Conservation (phyloP, 2,113 vertebrate genomes). For the Nothoprocta perdicaria region DNA sequence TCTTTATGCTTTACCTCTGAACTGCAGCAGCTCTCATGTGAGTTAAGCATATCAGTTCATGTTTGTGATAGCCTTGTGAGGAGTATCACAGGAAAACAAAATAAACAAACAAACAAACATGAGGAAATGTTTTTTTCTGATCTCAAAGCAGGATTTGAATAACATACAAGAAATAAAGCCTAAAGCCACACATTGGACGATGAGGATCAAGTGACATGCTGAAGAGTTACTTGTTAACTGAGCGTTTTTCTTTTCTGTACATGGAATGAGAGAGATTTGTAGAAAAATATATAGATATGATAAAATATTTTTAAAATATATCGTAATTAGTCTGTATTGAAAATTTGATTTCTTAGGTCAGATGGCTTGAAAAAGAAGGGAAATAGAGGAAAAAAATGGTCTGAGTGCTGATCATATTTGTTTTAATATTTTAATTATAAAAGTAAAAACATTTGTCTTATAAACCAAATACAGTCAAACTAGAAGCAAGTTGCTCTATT, state of each 20-base stretch:
- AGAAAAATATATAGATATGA: not conserved
- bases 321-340: not conserved
- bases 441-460: not conserved
- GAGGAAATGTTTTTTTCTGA: conserved; percentile 9
- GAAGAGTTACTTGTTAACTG: not conserved
- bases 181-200: not conserved
- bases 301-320: not conserved
- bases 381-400: not conserved
- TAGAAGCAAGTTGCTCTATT: not conserved
- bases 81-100: not conserved
- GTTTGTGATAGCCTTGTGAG: not conserved
- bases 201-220: not conserved
- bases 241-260: not conserved
- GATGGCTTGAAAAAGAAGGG: not conserved
- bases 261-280: not conserved
- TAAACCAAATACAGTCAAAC: not conserved
- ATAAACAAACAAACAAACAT: not conserved
- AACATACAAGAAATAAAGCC: conserved; percentile 1
- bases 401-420: not conserved
- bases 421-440: not conserved
- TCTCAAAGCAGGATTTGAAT: conserved; percentile 15
- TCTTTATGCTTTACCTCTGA: not conserved
- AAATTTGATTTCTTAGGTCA: not conserved
- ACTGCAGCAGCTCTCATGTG: not conserved
- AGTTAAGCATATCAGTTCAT: not conserved